Evolutionary conservation across 2,888 invertebrate species (phyloP).

Genomic region (Tridacna gigas): DNA sequence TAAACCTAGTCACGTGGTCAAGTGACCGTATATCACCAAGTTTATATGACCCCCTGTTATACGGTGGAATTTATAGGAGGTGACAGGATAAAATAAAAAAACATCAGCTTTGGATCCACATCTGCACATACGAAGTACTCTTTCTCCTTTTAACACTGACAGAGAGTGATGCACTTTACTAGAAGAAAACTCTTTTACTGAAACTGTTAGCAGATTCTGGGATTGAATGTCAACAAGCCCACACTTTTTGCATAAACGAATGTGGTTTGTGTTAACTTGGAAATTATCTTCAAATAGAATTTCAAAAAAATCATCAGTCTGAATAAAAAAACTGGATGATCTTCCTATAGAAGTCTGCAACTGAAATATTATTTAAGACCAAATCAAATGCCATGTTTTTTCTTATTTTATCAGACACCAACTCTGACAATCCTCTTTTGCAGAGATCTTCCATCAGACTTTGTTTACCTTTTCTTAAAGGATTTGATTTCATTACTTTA

Average conservation of each 20-base stretch:
- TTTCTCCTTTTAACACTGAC: neutral
- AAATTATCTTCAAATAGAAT: neutral
- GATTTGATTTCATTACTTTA: neutral
- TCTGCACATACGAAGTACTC: conserved; percentile 13
- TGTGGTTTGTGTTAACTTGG: neutral
- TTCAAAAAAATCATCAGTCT: neutral
- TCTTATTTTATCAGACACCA: neutral
- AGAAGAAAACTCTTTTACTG: neutral
- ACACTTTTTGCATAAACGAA: conserved; percentile 13
- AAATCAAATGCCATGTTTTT: neutral
- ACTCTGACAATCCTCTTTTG: neutral
- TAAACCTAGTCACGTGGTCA: too few species aligned
- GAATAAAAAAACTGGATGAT: neutral
- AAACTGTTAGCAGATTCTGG: neutral
- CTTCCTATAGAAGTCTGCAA: neutral
- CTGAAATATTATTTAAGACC: neutral
- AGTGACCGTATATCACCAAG: too few species aligned
- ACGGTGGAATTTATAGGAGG: too few species aligned
- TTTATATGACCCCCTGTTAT: too few species aligned
- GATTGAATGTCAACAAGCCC: conserved; percentile 1
- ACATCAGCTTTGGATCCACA: neutral
- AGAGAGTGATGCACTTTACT: neutral
- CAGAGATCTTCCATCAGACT: neutral
- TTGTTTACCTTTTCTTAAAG: neutral
- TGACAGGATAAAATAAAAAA: neutral